Percentiles rank a stretch among this genome's conserved stretches.
These are phyloP conservation scores for Manis javanica DNA, from an alignment of 2,797 vertebrate species.

Conservation along the genomic window DNA sequence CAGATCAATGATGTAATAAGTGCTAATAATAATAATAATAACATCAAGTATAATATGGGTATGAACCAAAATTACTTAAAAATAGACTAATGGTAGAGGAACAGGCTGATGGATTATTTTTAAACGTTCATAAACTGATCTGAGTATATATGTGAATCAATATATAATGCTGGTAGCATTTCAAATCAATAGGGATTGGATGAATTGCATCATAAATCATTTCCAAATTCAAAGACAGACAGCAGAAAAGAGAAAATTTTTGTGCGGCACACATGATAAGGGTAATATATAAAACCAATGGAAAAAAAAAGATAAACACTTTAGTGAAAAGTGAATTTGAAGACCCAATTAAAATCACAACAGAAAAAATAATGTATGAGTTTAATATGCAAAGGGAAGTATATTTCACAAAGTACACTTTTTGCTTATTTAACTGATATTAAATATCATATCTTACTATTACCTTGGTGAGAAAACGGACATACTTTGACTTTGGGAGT, in stretches of 20 bases:
- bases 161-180: constrained; percentile 45
- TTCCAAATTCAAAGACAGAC: constrained; percentile 38
- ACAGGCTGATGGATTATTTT: background rate
- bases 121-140: constrained; percentile 53
- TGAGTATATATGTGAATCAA: constrained; percentile 56
- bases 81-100: background rate
- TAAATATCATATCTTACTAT: constrained; percentile 34
- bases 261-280: background rate
- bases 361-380: background rate
- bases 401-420: background rate
- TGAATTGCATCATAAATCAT: constrained; percentile 60
- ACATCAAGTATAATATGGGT: background rate
- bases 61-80: constrained; percentile 32
- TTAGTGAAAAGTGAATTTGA: background rate
- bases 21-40: background rate
- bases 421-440: constrained; percentile 3
- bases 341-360: background rate
- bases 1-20: constrained; percentile 21
- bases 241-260: constrained; percentile 43
- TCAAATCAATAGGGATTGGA: constrained; percentile 43
- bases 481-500: background rate
- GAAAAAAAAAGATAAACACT: background rate
- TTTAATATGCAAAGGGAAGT: background rate
- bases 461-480: background rate
- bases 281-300: constrained; percentile 8